Percentiles rank a stretch among this genome's conserved stretches.
phyloP scores from a whole-genome alignment of 2,888 invertebrate species.

The Eilema depressum region DNA sequence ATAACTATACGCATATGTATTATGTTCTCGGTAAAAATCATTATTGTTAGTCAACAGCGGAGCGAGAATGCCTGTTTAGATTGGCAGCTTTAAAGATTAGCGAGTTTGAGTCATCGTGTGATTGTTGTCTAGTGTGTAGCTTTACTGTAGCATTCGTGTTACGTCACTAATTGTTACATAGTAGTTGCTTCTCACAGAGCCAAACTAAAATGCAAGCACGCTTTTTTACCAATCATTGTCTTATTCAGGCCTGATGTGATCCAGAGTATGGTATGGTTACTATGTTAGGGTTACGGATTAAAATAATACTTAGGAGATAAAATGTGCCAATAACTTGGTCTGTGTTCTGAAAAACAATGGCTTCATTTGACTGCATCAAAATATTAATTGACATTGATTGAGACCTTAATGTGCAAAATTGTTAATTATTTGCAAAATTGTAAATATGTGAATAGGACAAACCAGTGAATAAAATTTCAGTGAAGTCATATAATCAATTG shows the following conservation, averaged over 20 bases:
- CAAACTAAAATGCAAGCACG: background rate
- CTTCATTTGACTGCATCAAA: background rate
- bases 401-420: background rate
- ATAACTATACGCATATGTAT: background rate
- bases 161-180: background rate
- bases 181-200: background rate
- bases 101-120: background rate
- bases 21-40: background rate
- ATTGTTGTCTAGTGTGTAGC: slow-evolving; percentile 9
- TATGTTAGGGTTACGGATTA: background rate
- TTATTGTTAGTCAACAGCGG: background rate
- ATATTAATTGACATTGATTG: background rate
- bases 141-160: background rate
- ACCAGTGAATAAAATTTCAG: background rate
- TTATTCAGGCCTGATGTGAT: background rate
- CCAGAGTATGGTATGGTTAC: background rate
- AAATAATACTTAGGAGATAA: background rate
- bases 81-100: slow-evolving; percentile 7
- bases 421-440: background rate
- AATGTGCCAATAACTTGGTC: background rate
- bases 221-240: background rate
- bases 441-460: background rate
- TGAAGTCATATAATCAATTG: background rate
- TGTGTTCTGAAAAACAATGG: background rate
- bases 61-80: background rate